Percentiles rank a stretch among this genome's conserved stretches.
Conservation (phyloP, 1,140 invertebrate genomes). For the Pollicipes pollicipes region DNA sequence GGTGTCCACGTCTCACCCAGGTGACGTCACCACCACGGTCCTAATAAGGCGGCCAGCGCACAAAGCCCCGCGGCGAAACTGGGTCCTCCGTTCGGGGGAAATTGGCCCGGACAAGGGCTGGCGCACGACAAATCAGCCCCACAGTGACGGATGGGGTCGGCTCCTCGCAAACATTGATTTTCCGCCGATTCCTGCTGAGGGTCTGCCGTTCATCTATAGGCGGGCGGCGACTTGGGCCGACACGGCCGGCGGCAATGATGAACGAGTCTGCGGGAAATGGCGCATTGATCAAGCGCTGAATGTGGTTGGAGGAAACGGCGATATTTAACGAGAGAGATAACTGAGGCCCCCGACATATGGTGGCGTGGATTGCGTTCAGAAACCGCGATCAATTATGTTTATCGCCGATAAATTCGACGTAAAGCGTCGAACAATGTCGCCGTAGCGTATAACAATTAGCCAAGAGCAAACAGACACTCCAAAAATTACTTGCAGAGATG, state of each 20-base stretch:
- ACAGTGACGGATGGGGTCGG: not conserved
- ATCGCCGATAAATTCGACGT: not conserved
- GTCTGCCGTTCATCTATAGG: not conserved
- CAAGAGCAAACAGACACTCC: no score
- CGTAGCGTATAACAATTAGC: not conserved
- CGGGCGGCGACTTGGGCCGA: not conserved
- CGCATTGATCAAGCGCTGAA: not conserved
- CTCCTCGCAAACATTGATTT: not conserved
- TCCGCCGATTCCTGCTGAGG: not conserved
- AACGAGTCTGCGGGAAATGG: not conserved
- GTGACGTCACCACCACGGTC: no score
- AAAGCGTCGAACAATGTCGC: not conserved
- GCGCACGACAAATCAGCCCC: no score
- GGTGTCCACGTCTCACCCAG: no score
- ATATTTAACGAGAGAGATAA: not conserved
- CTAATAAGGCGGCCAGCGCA: no score
- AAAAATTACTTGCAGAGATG: no score
- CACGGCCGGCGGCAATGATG: not conserved
- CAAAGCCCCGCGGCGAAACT: no score
- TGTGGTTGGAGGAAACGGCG: not conserved
- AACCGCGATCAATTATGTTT: not conserved
- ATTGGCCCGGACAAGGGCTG: no score
- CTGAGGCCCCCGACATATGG: not conserved
- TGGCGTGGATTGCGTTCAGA: not conserved
- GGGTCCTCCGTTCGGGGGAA: no score